phyloP scores from a whole-genome alignment of 2,113 vertebrate species.

The Hucho hucho region DNA sequence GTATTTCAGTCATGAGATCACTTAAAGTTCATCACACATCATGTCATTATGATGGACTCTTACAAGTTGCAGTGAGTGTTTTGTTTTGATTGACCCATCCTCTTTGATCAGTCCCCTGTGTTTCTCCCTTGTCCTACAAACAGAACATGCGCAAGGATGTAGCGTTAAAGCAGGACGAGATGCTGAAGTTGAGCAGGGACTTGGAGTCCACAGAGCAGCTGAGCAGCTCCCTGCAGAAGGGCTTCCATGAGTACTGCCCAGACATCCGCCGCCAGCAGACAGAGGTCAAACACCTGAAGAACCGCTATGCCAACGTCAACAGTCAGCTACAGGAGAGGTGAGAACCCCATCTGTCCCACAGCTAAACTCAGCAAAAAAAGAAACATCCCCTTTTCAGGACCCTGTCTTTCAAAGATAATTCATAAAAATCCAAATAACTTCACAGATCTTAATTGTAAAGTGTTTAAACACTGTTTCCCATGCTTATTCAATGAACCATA shows the following conservation, averaged over 20 bases:
- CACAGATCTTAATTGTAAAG: no score
- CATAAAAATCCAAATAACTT: no score
- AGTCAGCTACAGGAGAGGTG: constrained; percentile 88
- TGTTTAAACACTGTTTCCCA: no score
- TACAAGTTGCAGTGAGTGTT: not conserved
- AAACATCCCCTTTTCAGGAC: no score
- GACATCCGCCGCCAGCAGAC: constrained; percentile 83
- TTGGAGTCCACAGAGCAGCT: constrained; percentile 81
- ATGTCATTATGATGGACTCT: no score
- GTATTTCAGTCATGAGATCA: not conserved
- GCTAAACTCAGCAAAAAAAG: not conserved
- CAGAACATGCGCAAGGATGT: constrained; percentile 76
- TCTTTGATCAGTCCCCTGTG: not conserved
- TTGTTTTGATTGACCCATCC: not conserved
- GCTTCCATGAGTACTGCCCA: constrained; percentile 86
- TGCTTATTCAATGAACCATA: no score
- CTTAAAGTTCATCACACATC: no score
- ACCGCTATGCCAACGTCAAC: constrained; percentile 79
- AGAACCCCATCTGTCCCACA: constrained; percentile 30
- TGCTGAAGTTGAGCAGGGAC: constrained; percentile 81
- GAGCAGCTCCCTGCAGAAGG: constrained; percentile 81
- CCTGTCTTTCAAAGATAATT: no score
- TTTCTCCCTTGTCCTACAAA: not conserved
- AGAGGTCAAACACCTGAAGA: constrained; percentile 83
- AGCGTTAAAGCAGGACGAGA: constrained; percentile 73